These are phyloP conservation scores for Microctonus brassicae DNA, from an alignment of 2,888 invertebrate species.

Conservation along the genomic window DNA sequence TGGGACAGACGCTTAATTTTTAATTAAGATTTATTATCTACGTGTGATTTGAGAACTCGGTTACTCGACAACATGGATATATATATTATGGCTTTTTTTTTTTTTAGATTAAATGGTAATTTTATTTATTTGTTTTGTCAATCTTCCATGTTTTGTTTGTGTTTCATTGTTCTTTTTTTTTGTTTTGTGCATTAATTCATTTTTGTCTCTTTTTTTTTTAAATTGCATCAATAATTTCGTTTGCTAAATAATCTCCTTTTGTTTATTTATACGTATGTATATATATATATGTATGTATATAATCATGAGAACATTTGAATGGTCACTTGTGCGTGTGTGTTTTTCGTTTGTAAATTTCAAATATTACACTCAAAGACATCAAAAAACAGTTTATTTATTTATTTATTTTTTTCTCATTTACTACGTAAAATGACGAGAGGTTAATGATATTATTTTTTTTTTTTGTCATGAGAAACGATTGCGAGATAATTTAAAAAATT, in stretches of 20 bases:
- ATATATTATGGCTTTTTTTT: conserved; percentile 59
- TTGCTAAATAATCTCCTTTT: conserved; percentile 24
- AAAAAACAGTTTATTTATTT: conserved; percentile 57
- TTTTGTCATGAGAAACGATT: conserved; percentile 4
- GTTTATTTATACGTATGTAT: conserved; percentile 33
- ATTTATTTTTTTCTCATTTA: conserved; percentile 19
- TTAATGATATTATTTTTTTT: conserved; percentile 30
- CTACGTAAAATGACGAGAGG: conserved; percentile 33
- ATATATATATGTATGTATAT: conserved; percentile 47
- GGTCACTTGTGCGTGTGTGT: conserved; percentile 67
- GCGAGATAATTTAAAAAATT: background rate
- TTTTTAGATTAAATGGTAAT: conserved; percentile 61
- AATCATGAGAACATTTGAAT: conserved; percentile 58
- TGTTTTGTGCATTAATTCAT: no score
- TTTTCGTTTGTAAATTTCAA: conserved; percentile 67
- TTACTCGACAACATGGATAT: conserved; percentile 68
- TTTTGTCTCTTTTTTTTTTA: conserved; percentile 5
- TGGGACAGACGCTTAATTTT: background rate
- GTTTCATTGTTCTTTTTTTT: conserved; percentile 13
- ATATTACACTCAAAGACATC: conserved; percentile 69
- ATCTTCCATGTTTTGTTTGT: conserved; percentile 30
- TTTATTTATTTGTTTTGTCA: conserved; percentile 30
- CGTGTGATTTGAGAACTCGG: conserved; percentile 64
- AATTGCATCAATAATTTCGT: background rate
- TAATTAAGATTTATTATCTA: conserved; percentile 50